Evolutionary conservation across 2,113 vertebrate genomes (phyloP), one percentile per base, ranked within the genome.

Genomic region (Apeltes quadracus): DNA sequence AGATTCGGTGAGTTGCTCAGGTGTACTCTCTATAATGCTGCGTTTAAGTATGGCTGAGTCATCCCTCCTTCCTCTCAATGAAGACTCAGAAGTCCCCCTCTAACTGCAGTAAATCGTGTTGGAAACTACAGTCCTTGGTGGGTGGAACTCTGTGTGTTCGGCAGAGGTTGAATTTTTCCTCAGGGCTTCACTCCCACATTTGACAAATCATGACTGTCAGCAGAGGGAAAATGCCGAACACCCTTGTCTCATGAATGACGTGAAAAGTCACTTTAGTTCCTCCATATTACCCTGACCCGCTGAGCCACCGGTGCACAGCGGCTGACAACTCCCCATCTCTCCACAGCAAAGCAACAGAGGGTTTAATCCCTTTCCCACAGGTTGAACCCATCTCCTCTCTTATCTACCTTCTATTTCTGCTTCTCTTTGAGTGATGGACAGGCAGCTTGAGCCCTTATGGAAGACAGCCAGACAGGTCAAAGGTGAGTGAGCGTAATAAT

Each of bases 401-500:
- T 85, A 81, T 83, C 72, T 70, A 25, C 56, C 74, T 48, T 68
- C 67, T 75, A 44, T 71, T 36, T 72, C 69, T 48, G 69, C 71
- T 44, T 57, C 78, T 79, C 72, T 81, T 50, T 77, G 84, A 87
- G 75, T 89, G 88, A 92, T 64, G 78, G 89, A 87, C 82, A 82
- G 72, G 63, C 48, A 53, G 78, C 83, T 73, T 81, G 80, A 89
- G 84, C 63, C n/a, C 39, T 85, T 74, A 65, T 76, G 72, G 75
- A 79, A 81, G 61, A 65, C 74, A 64, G 61, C 69, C 86, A 83
- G 77, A 56, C 64, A 69, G 89, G 85, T 85, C 84, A 90, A 85
- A 91, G 92, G 89, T 92, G 84, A 85, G 29, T 44, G 67, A 83
- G 71, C 36, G 12, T 72, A 88, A 90, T 91, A 92, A 92, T 89